Evolutionary conservation across 2,113 vertebrate species (phyloP).

Genomic region (Syngnathoides biaculeatus): DNA sequence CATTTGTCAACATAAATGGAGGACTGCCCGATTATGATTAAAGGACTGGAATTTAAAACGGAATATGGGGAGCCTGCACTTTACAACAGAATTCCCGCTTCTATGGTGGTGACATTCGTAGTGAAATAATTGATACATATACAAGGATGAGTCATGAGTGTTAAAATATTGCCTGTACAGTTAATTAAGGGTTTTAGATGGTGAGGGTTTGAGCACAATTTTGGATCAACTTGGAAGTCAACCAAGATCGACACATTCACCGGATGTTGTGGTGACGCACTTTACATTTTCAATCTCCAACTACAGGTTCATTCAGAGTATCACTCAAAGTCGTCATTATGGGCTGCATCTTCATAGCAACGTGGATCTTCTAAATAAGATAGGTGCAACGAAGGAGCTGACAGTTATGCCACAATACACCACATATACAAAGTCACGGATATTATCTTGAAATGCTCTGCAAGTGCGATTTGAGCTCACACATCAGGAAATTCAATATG

Average conservation of each 20-base stretch:
- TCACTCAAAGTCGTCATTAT: background rate
- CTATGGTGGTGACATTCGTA: background rate
- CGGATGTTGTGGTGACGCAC: background rate
- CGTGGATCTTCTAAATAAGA: background rate
- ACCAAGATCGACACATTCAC: background rate
- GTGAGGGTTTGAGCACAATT: background rate
- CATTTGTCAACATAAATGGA: background rate
- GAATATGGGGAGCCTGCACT: background rate
- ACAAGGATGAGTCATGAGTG: background rate
- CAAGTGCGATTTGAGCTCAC: constrained; percentile 5
- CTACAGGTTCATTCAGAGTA: too few relatives aligned
- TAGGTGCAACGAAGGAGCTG: too few relatives aligned
- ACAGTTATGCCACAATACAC: background rate
- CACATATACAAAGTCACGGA: background rate
- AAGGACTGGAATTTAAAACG: background rate
- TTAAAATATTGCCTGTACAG: background rate
- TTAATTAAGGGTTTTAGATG: background rate
- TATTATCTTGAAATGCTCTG: background rate
- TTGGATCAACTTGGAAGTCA: too few relatives aligned
- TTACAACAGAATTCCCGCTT: background rate
- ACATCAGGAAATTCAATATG: constrained; percentile 5
- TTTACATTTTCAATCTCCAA: background rate
- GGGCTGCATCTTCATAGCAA: background rate
- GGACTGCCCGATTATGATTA: background rate
- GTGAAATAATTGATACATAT: background rate